Conservation (phyloP, 2,888 invertebrate species). For the Mythimna vitellina region DNA sequence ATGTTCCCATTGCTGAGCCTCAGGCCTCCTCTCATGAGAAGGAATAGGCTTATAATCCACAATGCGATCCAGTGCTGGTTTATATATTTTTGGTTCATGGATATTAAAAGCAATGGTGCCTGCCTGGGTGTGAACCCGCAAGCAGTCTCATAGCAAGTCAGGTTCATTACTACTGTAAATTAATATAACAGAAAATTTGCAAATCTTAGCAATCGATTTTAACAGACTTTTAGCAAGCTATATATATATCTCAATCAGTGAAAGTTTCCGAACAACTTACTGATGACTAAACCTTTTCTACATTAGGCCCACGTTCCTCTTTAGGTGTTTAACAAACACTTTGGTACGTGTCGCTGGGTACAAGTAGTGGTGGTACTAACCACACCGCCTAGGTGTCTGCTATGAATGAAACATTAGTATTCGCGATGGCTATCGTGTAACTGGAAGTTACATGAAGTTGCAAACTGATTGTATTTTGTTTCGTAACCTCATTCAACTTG, state of each 20-base stretch:
- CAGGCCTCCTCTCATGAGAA: no score
- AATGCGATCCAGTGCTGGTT: no score
- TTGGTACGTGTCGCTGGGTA: slow-evolving; percentile 33
- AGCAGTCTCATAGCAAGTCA: no score
- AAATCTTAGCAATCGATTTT: not conserved
- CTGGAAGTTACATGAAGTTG: slow-evolving; percentile 43
- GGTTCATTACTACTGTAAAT: not conserved
- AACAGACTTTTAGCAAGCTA: not conserved
- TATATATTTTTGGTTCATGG: no score
- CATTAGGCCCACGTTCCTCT: slow-evolving; percentile 28
- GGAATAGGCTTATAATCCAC: no score
- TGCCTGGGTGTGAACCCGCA: no score
- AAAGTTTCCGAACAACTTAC: slow-evolving; percentile 13
- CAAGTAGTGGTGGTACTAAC: slow-evolving; percentile 10
- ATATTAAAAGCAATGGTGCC: no score
- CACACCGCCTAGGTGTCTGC: slow-evolving; percentile 34
- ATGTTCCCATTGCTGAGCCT: no score
- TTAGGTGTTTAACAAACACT: slow-evolving; percentile 38
- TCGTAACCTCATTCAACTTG: slow-evolving; percentile 40
- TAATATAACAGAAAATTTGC: not conserved
- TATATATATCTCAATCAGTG: slow-evolving; percentile 4
- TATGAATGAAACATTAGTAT: slow-evolving; percentile 50
- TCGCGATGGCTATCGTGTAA: slow-evolving; percentile 46
- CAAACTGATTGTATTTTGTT: slow-evolving; percentile 39
- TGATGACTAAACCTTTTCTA: slow-evolving; percentile 9